phyloP scores from a whole-genome alignment of 1,140 invertebrate genomes.

The Harlomillsia oculata region DNA sequence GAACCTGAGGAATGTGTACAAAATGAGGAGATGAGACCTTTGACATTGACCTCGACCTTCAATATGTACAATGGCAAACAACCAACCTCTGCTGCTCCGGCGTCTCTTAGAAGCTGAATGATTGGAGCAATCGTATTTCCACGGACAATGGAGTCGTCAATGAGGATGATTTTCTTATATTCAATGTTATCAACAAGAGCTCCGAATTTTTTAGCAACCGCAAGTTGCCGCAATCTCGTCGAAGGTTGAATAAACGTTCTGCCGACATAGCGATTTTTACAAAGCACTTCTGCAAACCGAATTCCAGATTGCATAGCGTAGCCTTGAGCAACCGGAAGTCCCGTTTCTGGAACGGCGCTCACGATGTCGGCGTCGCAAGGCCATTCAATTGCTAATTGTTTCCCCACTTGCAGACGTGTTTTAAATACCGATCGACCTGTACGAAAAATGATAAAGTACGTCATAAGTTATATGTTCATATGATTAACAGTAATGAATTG shows the following conservation, averaged over 20 bases:
- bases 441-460: no score
- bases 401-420: constrained; percentile 83
- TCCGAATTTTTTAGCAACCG: constrained; percentile 95
- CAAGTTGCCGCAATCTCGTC: constrained; percentile 74
- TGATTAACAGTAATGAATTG: no score
- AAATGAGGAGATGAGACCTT: no score
- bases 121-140: constrained; percentile 96
- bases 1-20: constrained; percentile 58
- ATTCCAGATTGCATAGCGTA: constrained; percentile 66
- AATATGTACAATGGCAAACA: no score
- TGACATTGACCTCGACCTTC: no score
- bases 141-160: constrained; percentile 95
- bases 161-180: constrained; percentile 76
- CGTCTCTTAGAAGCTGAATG: constrained; percentile 80
- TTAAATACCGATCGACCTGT: constrained; percentile 91
- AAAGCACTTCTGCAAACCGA: constrained; percentile 84
- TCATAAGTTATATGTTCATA: neutral
- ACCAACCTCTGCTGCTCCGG: constrained; percentile 89
- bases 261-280: constrained; percentile 94
- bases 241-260: constrained; percentile 96
- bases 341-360: constrained; percentile 91
- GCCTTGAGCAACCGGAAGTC: constrained; percentile 88
- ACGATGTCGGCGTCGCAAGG: constrained; percentile 87
- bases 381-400: constrained; percentile 77
- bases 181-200: constrained; percentile 81